These are phyloP conservation scores for Petrosia ficiformis DNA, from an alignment of 37 sponge, comb jelly and placozoan genomes.

Conservation along the genomic window DNA sequence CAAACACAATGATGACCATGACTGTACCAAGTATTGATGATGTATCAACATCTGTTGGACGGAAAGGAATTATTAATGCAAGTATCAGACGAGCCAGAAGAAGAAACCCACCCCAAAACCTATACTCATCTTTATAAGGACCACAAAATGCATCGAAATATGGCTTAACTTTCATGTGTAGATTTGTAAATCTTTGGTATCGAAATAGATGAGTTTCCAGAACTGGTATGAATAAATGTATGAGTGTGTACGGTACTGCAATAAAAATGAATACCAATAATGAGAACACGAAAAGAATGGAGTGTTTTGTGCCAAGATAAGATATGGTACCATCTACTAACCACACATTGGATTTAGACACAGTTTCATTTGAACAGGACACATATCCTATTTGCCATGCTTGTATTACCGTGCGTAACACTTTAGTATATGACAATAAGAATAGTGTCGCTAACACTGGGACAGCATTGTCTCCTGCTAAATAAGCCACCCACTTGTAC, in stretches of 20 bases:
- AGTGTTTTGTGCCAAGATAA: no score
- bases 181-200: neutral
- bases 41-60: no score
- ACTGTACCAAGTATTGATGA: neutral
- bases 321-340: no score
- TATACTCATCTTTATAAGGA: conserved; percentile 23
- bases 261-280: no score
- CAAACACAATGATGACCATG: neutral
- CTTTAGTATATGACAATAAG: conserved; percentile 35
- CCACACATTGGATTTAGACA: no score
- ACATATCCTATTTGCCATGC: no score
- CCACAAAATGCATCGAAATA: conserved; percentile 30
- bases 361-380: no score
- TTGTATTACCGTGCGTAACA: no score
- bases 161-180: conserved; percentile 1
- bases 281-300: no score
- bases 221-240: conserved; percentile 15
- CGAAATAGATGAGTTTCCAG: neutral
- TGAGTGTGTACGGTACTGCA: conserved; percentile 20
- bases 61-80: neutral
- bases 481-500: neutral
- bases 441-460: conserved; percentile 34
- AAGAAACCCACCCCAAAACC: conserved; percentile 35
- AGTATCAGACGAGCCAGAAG: conserved; percentile 18
- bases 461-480: conserved; percentile 13